phyloP scores from a whole-genome alignment of 2,113 vertebrate species.

The Marmota flaviventris region DNA sequence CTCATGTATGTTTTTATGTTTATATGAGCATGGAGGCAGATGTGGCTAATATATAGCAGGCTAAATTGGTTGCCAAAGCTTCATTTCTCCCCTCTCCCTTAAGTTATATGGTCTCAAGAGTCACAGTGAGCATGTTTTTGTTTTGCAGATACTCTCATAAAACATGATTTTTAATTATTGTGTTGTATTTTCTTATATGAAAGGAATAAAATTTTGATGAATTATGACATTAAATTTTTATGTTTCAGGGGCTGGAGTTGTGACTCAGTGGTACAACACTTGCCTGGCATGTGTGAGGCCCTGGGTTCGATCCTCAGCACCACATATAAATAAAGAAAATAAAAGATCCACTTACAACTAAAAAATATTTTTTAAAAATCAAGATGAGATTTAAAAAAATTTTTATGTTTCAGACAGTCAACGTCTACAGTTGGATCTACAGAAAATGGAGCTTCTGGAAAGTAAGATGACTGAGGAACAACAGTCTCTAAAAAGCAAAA shows the following conservation, averaged over 20 bases:
- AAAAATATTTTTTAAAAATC: too few species aligned
- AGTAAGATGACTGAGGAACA: constrained; percentile 95
- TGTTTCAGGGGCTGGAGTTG: constrained; percentile 83
- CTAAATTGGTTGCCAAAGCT: background rate
- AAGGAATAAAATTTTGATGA: constrained; percentile 62
- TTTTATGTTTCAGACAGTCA: constrained; percentile 91
- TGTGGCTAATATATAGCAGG: background rate
- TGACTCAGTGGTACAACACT: too few species aligned
- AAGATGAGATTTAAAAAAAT: too few species aligned
- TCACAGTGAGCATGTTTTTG: background rate
- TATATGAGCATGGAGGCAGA: background rate
- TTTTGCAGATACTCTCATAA: constrained; percentile 6
- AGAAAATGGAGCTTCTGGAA: constrained; percentile 97
- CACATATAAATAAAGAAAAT: too few species aligned
- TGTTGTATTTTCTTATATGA: constrained; percentile 17
- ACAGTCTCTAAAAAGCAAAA: constrained; percentile 91
- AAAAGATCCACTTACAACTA: too few species aligned
- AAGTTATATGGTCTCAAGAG: background rate
- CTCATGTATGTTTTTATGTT: background rate
- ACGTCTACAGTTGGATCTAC: constrained; percentile 94
- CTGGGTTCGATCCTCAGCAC: too few species aligned
- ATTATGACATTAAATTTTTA: constrained; percentile 61
- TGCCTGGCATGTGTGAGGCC: too few species aligned
- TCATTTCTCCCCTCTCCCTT: background rate
- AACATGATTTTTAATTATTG: constrained; percentile 21